phyloP scores from a whole-genome alignment of 2,113 vertebrate genomes.

The Equus quagga region DNA sequence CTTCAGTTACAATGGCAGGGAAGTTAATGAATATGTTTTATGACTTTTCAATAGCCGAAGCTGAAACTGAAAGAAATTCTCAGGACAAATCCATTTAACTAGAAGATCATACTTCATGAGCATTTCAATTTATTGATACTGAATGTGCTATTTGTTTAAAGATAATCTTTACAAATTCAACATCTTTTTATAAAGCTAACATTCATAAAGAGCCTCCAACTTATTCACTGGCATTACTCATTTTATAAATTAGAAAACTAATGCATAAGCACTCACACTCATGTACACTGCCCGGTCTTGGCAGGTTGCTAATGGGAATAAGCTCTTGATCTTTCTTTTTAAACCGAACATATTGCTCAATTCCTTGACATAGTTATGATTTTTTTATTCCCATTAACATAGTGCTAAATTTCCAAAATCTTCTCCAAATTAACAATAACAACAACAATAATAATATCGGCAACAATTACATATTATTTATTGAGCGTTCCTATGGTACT shows the following conservation, averaged over 20 bases:
- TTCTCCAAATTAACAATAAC: background rate
- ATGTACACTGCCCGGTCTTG: background rate
- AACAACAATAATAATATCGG: background rate
- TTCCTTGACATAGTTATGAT: background rate
- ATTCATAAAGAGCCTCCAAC: background rate
- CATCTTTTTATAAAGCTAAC: conserved; percentile 8
- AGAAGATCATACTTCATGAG: background rate
- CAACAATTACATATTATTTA: background rate
- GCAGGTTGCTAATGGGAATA: background rate
- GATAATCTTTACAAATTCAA: conserved; percentile 49
- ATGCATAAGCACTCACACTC: background rate
- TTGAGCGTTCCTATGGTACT: background rate
- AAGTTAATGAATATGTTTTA: background rate
- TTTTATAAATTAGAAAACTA: background rate
- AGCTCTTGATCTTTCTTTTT: background rate
- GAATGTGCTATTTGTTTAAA: conserved; percentile 48
- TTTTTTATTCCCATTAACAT: background rate
- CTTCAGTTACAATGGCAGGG: background rate
- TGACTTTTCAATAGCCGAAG: background rate
- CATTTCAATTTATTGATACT: background rate
- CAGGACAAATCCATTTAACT: background rate
- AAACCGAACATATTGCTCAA: background rate
- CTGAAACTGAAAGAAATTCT: background rate
- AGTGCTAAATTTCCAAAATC: background rate
- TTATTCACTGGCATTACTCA: background rate